Evolutionary conservation across 1,140 invertebrate genomes (phyloP).

Genomic region (Lasioglossum baleicum): DNA sequence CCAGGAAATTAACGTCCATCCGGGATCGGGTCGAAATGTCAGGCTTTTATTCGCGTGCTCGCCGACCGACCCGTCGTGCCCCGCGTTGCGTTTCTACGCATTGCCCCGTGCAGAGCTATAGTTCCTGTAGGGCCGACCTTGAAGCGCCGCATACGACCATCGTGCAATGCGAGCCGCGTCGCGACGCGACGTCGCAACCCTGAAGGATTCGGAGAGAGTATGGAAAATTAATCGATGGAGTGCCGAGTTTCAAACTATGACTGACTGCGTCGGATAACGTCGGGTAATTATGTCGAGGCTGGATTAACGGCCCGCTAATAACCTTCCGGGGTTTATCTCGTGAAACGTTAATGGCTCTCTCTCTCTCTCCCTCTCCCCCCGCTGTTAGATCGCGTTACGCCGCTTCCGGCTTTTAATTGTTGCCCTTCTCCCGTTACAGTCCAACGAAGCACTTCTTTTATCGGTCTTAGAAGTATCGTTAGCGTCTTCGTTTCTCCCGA

Average conservation of each 20-base stretch:
- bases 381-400: not conserved
- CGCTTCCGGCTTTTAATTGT: too few relatives aligned
- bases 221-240: conserved; percentile 54
- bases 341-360: not conserved
- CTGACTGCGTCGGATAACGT: conserved; percentile 23
- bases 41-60: conserved; percentile 17
- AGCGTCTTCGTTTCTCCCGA: too few relatives aligned
- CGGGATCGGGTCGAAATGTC: conserved; percentile 4
- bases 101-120: not conserved
- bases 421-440: too few relatives aligned
- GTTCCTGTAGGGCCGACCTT: conserved; percentile 6
- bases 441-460: too few relatives aligned
- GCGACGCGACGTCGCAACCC: not conserved
- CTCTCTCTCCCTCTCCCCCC: not conserved
- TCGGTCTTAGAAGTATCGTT: too few relatives aligned
- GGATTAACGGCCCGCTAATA: not conserved
- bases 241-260: conserved; percentile 48
- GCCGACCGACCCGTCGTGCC: too few relatives aligned
- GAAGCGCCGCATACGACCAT: not conserved
- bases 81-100: conserved; percentile 8
- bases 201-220: conserved; percentile 19
- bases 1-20: conserved; percentile 15
- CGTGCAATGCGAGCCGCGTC: too few relatives aligned
- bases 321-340: not conserved
- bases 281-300: not conserved